Conservation (phyloP, 1,140 invertebrate genomes). For the Mycetomoellerius zeteki region DNA sequence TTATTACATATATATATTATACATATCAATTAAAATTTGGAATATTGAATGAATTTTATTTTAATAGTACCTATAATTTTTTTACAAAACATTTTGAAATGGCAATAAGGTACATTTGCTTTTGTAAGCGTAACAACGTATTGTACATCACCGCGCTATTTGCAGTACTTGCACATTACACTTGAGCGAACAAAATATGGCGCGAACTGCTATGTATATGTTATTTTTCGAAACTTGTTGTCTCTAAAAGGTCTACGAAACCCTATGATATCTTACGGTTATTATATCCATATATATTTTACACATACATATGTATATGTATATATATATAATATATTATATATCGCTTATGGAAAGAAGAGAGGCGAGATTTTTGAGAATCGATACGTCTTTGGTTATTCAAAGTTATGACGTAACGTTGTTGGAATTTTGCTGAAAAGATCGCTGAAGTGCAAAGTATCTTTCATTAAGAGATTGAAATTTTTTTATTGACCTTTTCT, state of each 20-base stretch:
- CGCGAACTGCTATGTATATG: background rate
- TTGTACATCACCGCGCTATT: background rate
- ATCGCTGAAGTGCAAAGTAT: constrained; percentile 2
- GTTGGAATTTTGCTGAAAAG: background rate
- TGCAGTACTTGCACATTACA: background rate
- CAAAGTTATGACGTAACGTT: constrained; percentile 25
- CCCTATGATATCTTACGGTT: background rate
- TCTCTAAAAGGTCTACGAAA: background rate
- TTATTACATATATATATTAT: background rate
- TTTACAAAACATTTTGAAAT: background rate
- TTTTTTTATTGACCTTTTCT: background rate
- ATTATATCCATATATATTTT: background rate
- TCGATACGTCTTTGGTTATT: constrained; percentile 28
- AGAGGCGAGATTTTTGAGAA: background rate
- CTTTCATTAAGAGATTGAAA: constrained; percentile 8
- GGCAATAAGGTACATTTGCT: background rate
- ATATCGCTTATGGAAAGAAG: background rate
- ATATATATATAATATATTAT: background rate
- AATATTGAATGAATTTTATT: background rate
- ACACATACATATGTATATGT: background rate
- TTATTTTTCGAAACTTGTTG: background rate
- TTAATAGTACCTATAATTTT: constrained; percentile 7
- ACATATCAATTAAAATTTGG: background rate
- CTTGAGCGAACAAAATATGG: background rate
- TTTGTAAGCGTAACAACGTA: background rate